These are phyloP conservation scores for Gallinago nigripennis DNA, from an alignment of 2,797 vertebrate species.

Conservation along the genomic window DNA sequence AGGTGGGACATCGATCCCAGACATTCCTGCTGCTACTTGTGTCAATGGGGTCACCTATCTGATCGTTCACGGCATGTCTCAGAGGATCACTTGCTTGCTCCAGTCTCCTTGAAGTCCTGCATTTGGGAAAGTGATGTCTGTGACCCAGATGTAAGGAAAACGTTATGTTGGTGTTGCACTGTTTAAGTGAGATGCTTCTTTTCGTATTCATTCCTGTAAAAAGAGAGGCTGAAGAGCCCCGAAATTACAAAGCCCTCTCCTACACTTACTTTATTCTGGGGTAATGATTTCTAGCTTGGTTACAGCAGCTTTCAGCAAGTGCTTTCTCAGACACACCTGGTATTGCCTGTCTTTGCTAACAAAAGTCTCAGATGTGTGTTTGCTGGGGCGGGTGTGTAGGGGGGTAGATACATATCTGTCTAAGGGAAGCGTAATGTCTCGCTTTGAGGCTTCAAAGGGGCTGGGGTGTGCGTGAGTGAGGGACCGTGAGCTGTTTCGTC, in stretches of 20 bases:
- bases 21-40: background rate
- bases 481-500: background rate
- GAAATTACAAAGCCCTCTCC: background rate
- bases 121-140: background rate
- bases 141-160: background rate
- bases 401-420: slow-evolving; percentile 74
- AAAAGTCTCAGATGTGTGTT: slow-evolving; percentile 52
- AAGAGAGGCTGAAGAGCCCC: background rate
- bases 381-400: slow-evolving; percentile 64
- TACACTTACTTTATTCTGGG: background rate
- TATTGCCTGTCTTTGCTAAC: slow-evolving; percentile 18
- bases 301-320: slow-evolving; percentile 1
- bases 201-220: background rate
- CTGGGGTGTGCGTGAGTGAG: background rate
- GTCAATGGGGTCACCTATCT: background rate
- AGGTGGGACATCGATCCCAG: background rate
- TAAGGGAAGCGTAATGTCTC: slow-evolving; percentile 37
- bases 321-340: slow-evolving; percentile 41
- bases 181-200: background rate
- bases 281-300: background rate
- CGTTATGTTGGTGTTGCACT: background rate
- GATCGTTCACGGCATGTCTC: accelerated
- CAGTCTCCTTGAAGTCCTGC: background rate
- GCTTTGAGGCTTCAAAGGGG: slow-evolving; percentile 14
- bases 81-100: background rate